These are phyloP conservation scores for Eulemur albifrons DNA, from an alignment of 2,797 vertebrate genomes.

Conservation along the genomic window DNA sequence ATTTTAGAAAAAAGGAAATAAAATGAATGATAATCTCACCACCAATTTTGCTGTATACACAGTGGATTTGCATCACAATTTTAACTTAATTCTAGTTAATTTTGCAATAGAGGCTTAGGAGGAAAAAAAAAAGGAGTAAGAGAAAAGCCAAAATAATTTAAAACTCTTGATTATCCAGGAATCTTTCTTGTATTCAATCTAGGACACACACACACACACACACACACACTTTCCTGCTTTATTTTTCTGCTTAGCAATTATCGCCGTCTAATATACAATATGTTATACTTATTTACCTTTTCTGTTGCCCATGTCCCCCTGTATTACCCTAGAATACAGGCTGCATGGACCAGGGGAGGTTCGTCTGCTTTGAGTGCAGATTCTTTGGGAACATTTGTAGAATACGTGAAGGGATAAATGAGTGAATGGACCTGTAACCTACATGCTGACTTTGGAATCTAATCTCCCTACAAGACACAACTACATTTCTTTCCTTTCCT, in stretches of 20 bases:
- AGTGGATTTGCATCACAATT: not conserved
- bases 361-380: not conserved
- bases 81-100: not conserved
- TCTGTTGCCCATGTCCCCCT: not conserved
- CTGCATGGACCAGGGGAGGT: not conserved
- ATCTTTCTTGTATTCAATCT: not conserved
- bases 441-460: not conserved
- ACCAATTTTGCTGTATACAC: not conserved
- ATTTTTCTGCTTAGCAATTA: not conserved
- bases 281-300: not conserved
- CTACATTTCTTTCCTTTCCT: not conserved
- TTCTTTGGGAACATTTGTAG: not conserved
- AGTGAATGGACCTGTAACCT: not conserved
- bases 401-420: not conserved
- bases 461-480: not conserved
- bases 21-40: not conserved
- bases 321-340: not conserved
- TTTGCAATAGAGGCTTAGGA: not conserved
- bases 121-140: not conserved
- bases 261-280: not conserved
- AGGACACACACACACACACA: not conserved
- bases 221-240: not conserved
- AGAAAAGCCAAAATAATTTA: not conserved
- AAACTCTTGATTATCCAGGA: not conserved
- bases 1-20: not conserved